These are phyloP conservation scores for Sceloporus undulatus DNA, from an alignment of 2,113 vertebrate species.

Conservation along the genomic window DNA sequence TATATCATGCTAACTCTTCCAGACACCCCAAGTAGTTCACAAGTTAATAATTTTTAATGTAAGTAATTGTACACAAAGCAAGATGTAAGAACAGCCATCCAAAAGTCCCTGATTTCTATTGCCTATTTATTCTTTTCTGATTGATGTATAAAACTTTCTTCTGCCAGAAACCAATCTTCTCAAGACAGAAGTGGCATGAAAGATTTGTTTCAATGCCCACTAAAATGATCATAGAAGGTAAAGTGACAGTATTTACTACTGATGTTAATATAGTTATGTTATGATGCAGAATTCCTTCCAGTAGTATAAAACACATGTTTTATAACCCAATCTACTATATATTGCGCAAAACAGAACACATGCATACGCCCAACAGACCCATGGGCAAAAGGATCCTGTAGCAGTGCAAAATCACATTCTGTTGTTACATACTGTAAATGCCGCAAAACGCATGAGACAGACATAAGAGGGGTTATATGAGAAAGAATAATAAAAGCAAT, in stretches of 20 bases:
- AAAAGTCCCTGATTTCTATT: not conserved
- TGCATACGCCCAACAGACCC: too few relatives aligned
- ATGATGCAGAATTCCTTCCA: not conserved
- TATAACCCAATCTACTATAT: not conserved
- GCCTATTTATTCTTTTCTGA: not conserved
- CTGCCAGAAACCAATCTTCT: not conserved
- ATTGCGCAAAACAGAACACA: not conserved
- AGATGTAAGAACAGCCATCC: not conserved
- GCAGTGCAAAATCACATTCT: not conserved
- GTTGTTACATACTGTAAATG: not conserved
- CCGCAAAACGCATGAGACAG: not conserved
- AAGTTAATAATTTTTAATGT: not conserved
- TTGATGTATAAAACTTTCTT: too few relatives aligned
- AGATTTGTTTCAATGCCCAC: not conserved
- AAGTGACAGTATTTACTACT: not conserved
- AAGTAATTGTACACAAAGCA: rapidly evolving
- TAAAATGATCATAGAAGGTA: not conserved
- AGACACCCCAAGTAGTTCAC: not conserved
- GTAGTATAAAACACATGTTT: not conserved
- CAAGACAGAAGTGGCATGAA: not conserved
- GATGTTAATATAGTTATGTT: not conserved
- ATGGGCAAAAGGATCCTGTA: not conserved
- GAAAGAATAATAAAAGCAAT: too few relatives aligned
- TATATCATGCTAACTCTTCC: too few relatives aligned
- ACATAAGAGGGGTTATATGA: not conserved